These are phyloP conservation scores for Myotis findleyi DNA, from an alignment of 2,797 vertebrate genomes.

Conservation along the genomic window DNA sequence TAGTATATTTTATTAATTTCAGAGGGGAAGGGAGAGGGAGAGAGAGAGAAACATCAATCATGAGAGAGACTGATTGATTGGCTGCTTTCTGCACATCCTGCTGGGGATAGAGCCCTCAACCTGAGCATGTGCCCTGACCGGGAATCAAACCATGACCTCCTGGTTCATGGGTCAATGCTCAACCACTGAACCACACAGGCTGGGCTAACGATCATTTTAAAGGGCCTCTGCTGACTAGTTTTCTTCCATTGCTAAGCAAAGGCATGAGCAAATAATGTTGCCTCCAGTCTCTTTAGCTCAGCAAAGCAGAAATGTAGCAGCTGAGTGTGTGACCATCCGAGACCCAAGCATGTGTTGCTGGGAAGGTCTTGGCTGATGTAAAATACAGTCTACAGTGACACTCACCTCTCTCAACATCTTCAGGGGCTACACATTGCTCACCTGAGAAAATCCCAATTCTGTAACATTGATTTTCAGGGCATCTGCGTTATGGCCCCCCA, in stretches of 20 bases:
- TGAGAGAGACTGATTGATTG: too few relatives aligned
- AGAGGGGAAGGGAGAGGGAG: too few relatives aligned
- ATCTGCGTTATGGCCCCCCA: background rate
- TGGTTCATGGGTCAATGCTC: too few relatives aligned
- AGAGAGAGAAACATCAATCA: too few relatives aligned
- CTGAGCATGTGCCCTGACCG: too few relatives aligned
- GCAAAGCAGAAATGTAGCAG: background rate
- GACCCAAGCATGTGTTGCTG: background rate
- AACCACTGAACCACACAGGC: too few relatives aligned
- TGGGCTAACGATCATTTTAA: background rate
- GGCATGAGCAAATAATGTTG: background rate
- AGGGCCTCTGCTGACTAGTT: background rate
- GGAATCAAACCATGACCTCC: too few relatives aligned
- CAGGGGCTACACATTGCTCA: background rate
- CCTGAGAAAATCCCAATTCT: background rate
- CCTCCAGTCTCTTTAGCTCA: background rate
- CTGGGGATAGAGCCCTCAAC: too few relatives aligned
- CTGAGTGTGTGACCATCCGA: background rate
- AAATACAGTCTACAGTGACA: background rate
- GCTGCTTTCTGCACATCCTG: too few relatives aligned
- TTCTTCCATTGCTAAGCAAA: background rate
- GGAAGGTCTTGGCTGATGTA: background rate
- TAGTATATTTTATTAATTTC: too few relatives aligned
- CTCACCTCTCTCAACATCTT: fast-evolving
- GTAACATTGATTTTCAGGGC: background rate